Base-by-base conservation (phyloP, 1,140 invertebrate species). In the Papilio dardanus region DNA sequence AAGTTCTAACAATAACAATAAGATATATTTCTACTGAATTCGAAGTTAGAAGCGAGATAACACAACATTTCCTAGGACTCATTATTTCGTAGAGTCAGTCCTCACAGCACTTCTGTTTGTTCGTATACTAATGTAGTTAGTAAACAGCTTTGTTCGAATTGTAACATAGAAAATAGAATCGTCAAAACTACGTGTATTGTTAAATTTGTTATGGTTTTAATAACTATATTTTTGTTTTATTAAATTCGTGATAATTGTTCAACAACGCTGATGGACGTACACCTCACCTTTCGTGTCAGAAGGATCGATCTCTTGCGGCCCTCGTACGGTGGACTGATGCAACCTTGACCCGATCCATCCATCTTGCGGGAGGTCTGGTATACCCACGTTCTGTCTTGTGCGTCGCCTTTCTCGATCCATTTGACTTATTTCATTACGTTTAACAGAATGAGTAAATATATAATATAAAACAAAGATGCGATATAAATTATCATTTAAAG, bases 1-100 rank as follows among this genome's bases (percentile, higher is more conserved):
- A 0, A 16, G 54, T 62, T 28, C 24, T 62, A 28, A 62, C 54
- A 62, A 62, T 30, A 62, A 62, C 19, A 54, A 24, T 58, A 24
- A 58, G 1, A 10, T 14, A 28, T 62, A 62, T 62, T 62, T 14
- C 4, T 62, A 62, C 54, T 62, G 54, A 28, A 28, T 28, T 3
- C 24, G 24, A 62, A 62, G 54, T 62, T 62, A 28, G 54, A 62
- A 62, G 54, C 54, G 19, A 62, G 54, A 28, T 62, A 54, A 54
- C 21, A 54, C 50, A 54, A 24, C 24, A 62, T 62, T 62, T 62
- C 54, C 24, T 30, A 4, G 54, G 24, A 28, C 54, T 62, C 54
- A 62, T 62, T 62, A 62, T 62, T 62, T 62, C 54, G 54, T 30
- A 30, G 28, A 62, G 24, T 12, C 10, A 24, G 24, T 62, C 30